Evolutionary conservation across 2,888 invertebrate species (phyloP), one percentile per base, ranked within the genome.

Genomic region (Tridacna crocea): DNA sequence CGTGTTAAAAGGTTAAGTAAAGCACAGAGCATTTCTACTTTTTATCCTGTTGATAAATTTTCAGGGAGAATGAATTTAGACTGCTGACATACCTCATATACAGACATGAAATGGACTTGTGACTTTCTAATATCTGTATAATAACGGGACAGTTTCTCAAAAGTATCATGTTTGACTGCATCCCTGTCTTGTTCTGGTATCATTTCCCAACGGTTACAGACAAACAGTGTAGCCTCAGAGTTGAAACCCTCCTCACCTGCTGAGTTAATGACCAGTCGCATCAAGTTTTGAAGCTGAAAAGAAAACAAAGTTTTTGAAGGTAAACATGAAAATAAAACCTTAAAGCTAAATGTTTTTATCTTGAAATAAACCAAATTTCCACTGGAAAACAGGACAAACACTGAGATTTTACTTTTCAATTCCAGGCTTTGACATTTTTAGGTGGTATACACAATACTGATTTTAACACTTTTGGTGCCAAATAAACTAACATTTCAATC

Each of bases 191-290:
- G 65, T 12, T 80, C 73, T 0, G 87, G 83, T 11, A 92, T 89
- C 74, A 90, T 87, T 75, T 93, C 93, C 91, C 91, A 92, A 74
- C 92, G 88, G 82, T 93, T 93, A 66, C 92, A 91, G 17, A 93
- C 89, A 78, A 93, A 92, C 60, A 93, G 88, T n/a, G 93, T 90
- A 8, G 92, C 87, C 22, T 90, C 79, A 0, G 92, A 91, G 78
- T 91, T 89, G 77, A 90, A 92, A 1, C 87, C 88, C 27, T 90
- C 88, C 24, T 90, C 90, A 0, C 86, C 87, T 1, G 86, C 87
- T 0, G 87, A 76, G 27, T 90, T 88, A 0, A 88, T 83, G 0
- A 88, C 88, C 22, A 88, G 72, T 12, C 90, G 87, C 61, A 92
- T 86, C 48, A 92, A 89, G 75, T 90, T 88, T 47, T 89, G 90